A percentile compares a stretch with the other conserved stretches of the same genome.
Conservation (phyloP, 2,797 vertebrate species). For the Poeciliopsis paucimaculata region DNA sequence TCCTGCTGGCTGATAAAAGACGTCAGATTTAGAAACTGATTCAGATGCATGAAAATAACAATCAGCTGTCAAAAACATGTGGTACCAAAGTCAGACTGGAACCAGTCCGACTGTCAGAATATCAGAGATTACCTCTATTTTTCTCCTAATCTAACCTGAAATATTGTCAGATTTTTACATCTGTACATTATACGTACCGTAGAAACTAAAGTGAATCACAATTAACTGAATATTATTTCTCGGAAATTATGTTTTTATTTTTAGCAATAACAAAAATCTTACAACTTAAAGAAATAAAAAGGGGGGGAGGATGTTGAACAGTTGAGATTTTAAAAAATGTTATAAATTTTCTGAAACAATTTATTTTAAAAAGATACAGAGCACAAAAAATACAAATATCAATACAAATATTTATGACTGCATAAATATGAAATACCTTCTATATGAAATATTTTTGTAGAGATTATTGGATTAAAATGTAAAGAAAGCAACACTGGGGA, state of each 20-base stretch:
- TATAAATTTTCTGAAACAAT: background rate
- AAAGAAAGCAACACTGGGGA: background rate
- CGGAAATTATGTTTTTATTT: background rate
- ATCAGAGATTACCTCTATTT: background rate
- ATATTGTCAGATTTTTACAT: background rate
- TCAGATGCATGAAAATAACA: constrained; percentile 41
- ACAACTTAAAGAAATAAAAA: background rate
- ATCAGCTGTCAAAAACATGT: constrained; percentile 52
- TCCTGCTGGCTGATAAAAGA: background rate
- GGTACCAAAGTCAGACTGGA: constrained; percentile 28
- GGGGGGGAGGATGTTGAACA: background rate
- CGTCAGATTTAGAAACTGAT: constrained; percentile 6
- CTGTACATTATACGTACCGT: background rate
- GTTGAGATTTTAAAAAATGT: background rate
- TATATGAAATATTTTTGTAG: background rate
- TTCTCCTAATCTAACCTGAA: background rate
- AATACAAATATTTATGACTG: background rate
- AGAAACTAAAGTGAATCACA: background rate
- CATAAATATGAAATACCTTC: background rate
- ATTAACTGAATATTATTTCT: background rate
- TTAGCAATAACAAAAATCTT: background rate
- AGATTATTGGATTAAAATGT: background rate
- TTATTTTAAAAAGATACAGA: background rate
- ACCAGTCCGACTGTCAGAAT: background rate
- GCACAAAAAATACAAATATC: background rate